Percentiles rank a stretch among this genome's conserved stretches.
Evolutionary conservation across 2,797 vertebrate species (phyloP).

Genomic region (Macroramphosus scolopax): DNA sequence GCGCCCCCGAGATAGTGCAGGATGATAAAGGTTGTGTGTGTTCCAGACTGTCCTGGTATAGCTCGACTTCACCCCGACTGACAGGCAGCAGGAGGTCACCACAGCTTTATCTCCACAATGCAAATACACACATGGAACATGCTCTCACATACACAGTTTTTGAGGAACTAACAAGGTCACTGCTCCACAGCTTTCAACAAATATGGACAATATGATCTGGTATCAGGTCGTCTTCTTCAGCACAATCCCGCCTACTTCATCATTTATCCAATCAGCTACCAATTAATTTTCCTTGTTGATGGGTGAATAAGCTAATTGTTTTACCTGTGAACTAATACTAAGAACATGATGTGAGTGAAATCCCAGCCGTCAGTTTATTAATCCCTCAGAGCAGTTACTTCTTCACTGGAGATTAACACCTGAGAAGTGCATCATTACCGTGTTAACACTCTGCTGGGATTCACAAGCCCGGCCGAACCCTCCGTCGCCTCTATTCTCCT

Average conservation of each 20-base stretch:
- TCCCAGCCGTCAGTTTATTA: too few species aligned
- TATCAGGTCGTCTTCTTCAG: too few species aligned
- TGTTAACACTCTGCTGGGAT: not conserved
- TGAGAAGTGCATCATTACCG: slow-evolving; percentile 1
- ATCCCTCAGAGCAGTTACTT: not conserved
- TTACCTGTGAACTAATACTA: too few species aligned
- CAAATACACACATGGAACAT: slow-evolving; percentile 2
- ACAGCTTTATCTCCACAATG: slow-evolving; percentile 17
- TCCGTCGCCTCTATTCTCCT: not conserved
- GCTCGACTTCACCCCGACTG: slow-evolving; percentile 13
- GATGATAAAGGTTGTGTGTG: slow-evolving; percentile 42
- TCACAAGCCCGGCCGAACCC: not conserved
- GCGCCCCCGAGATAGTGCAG: slow-evolving; percentile 44
- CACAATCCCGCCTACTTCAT: too few species aligned
- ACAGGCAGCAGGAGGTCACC: slow-evolving; percentile 32
- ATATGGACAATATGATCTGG: too few species aligned
- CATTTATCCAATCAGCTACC: too few species aligned
- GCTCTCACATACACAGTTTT: not conserved
- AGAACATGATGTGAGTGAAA: too few species aligned
- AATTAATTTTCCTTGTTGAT: too few species aligned
- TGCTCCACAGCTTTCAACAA: too few species aligned
- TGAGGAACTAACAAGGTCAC: not conserved
- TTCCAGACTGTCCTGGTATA: slow-evolving; percentile 36
- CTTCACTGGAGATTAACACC: slow-evolving; percentile 1
- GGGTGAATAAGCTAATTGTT: too few species aligned